phyloP scores from a whole-genome alignment of 2,888 invertebrate species.

The Sphinx pinastri region DNA sequence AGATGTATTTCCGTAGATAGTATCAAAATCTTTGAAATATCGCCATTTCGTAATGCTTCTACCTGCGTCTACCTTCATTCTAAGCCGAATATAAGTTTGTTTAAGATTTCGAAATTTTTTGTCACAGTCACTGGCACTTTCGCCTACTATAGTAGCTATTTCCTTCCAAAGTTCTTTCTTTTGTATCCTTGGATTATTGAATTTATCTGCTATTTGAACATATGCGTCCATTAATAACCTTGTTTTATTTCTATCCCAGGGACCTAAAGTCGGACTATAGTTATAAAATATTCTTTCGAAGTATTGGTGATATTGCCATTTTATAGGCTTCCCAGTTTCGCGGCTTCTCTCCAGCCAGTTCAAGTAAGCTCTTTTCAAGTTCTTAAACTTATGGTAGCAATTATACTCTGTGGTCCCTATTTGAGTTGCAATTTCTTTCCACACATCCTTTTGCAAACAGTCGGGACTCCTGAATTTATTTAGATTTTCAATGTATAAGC shows the following conservation, averaged over 20 bases:
- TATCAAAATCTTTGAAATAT: conserved; percentile 28
- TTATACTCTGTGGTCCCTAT: conserved; percentile 70
- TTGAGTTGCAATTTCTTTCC: conserved; percentile 70
- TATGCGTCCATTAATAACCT: conserved; percentile 65
- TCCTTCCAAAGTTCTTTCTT: conserved; percentile 77
- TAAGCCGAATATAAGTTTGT: conserved; percentile 28
- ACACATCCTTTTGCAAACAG: conserved; percentile 71
- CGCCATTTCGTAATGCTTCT: conserved; percentile 28
- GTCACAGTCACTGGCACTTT: conserved; percentile 63
- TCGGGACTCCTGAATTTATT: conserved; percentile 60
- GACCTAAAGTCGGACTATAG: conserved; percentile 58
- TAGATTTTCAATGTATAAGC: conserved; percentile 70
- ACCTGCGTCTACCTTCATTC: conserved; percentile 26
- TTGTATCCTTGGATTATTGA: conserved; percentile 66
- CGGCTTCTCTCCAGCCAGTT: conserved; percentile 64
- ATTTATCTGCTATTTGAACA: conserved; percentile 66
- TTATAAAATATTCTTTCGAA: conserved; percentile 75
- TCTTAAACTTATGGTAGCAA: conserved; percentile 77
- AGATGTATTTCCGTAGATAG: conserved; percentile 28
- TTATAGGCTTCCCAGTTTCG: conserved; percentile 63
- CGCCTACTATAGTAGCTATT: conserved; percentile 62
- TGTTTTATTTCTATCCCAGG: conserved; percentile 69
- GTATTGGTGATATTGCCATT: conserved; percentile 73
- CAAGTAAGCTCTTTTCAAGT: conserved; percentile 71
- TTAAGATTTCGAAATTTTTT: conserved; percentile 51